A percentile compares a stretch with the other conserved stretches of the same genome.
Evolutionary conservation across 2,888 invertebrate genomes (phyloP).

Genomic region (Drosophila helvetica): DNA sequence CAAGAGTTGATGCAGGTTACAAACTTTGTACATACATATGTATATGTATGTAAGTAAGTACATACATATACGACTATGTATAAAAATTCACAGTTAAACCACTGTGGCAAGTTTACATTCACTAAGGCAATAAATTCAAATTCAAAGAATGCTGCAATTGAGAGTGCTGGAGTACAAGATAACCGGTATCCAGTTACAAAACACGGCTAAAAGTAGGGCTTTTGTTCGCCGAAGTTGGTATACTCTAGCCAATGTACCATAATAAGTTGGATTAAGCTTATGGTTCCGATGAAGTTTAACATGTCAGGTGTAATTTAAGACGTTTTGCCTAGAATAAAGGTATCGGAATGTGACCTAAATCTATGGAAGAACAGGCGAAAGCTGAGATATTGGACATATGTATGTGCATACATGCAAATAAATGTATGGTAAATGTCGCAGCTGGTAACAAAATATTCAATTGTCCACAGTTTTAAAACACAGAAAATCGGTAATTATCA

Average conservation of each 20-base stretch:
- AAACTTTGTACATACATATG: not conserved
- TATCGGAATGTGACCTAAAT: constrained; percentile 28
- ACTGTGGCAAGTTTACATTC: constrained; percentile 10
- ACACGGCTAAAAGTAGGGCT: not conserved
- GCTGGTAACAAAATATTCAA: not conserved
- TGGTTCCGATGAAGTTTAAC: too few species aligned
- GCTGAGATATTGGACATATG: not conserved
- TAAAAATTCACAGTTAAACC: constrained; percentile 1
- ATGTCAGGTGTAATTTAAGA: not conserved
- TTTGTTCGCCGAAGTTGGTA: not conserved
- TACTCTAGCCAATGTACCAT: not conserved
- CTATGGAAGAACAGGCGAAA: not conserved
- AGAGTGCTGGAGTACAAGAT: constrained; percentile 14
- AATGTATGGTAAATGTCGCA: not conserved
- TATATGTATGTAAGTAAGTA: constrained; percentile 1
- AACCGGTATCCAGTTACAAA: constrained; percentile 23
- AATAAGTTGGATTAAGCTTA: not conserved
- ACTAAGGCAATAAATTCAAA: constrained; percentile 10
- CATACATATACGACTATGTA: constrained; percentile 19
- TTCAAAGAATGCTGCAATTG: constrained; percentile 8
- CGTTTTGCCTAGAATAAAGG: not conserved
- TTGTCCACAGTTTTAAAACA: not conserved
- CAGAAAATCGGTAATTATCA: not conserved
- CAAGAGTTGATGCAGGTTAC: constrained; percentile 35
- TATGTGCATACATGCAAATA: not conserved